Percentiles rank a stretch among this genome's conserved stretches.
Evolutionary conservation across 2,888 invertebrate genomes (phyloP).

Genomic region (Adelognathus sp.): DNA sequence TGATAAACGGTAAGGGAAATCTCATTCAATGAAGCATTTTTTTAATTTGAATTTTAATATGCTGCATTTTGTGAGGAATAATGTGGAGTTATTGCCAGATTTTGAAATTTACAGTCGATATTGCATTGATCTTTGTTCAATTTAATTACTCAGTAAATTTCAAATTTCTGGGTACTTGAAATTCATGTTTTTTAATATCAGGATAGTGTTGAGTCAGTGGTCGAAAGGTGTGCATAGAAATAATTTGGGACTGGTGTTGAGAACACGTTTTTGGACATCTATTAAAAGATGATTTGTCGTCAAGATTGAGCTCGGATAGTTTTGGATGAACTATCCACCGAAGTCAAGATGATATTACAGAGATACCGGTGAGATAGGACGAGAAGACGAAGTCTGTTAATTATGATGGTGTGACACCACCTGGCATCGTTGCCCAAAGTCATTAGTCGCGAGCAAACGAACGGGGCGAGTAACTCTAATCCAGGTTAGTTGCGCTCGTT

Average conservation of each 20-base stretch:
- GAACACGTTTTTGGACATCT: not conserved
- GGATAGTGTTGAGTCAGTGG: too few species aligned
- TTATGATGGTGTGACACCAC: constrained; percentile 77
- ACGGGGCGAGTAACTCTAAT: constrained; percentile 63
- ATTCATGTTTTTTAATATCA: too few species aligned
- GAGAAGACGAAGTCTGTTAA: constrained; percentile 64
- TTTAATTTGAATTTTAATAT: too few species aligned
- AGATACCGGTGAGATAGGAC: not conserved
- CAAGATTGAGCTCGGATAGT: not conserved
- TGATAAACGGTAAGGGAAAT: too few species aligned
- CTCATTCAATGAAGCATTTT: too few species aligned
- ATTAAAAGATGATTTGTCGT: not conserved
- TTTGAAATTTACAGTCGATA: too few species aligned
- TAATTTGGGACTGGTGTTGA: not conserved
- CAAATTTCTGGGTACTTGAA: too few species aligned
- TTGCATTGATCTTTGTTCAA: too few species aligned
- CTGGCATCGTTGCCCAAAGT: constrained; percentile 74
- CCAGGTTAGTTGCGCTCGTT: constrained; percentile 34
- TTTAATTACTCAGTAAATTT: too few species aligned
- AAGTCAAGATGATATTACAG: not conserved
- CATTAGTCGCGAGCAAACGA: constrained; percentile 77
- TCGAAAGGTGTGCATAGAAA: too few species aligned
- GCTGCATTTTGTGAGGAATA: too few species aligned
- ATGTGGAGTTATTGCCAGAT: too few species aligned
- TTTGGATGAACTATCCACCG: not conserved